phyloP scores from a whole-genome alignment of 2,888 invertebrate species.

The Hemithea aestivaria region DNA sequence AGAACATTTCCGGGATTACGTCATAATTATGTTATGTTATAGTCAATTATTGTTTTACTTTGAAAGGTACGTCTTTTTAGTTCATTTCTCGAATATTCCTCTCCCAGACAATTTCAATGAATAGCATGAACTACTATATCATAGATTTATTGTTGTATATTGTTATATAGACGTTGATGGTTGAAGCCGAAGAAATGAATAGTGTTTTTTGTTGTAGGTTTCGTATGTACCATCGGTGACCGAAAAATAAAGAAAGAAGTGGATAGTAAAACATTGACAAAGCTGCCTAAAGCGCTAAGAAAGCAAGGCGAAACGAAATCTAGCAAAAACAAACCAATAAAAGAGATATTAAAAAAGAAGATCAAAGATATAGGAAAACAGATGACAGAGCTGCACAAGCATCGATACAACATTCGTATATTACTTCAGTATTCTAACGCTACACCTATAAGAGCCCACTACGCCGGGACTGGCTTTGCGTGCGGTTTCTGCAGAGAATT shows the following conservation, averaged over 20 bases:
- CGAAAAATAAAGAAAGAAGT: slow-evolving; percentile 10
- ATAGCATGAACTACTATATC: too few relatives aligned
- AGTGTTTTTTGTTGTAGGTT: slow-evolving; percentile 20
- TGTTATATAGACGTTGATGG: slow-evolving; percentile 1
- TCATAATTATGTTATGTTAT: too few relatives aligned
- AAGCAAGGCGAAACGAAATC: slow-evolving; percentile 8
- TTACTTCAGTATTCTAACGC: slow-evolving; percentile 54
- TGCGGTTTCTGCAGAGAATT: slow-evolving; percentile 54
- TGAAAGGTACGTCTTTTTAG: too few relatives aligned
- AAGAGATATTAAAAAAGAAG: slow-evolving; percentile 6
- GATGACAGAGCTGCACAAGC: slow-evolving; percentile 12
- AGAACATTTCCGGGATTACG: too few relatives aligned
- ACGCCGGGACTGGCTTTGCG: slow-evolving; percentile 46
- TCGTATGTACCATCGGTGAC: slow-evolving; percentile 16
- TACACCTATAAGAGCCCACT: slow-evolving; percentile 50
- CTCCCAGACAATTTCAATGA: too few relatives aligned
- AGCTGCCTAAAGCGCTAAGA: slow-evolving; percentile 8
- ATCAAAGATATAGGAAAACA: slow-evolving; percentile 36
- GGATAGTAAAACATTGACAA: slow-evolving; percentile 7
- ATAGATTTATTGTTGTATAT: too few relatives aligned
- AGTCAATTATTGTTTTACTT: too few relatives aligned
- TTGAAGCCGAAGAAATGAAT: slow-evolving; percentile 12
- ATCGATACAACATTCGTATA: slow-evolving; percentile 44
- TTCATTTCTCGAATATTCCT: too few relatives aligned
- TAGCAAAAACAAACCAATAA: neutral